Percentiles rank a stretch among this genome's conserved stretches.
These are phyloP conservation scores for Hylaeus volcanicus DNA, from an alignment of 1,140 invertebrate genomes.

Conservation along the genomic window DNA sequence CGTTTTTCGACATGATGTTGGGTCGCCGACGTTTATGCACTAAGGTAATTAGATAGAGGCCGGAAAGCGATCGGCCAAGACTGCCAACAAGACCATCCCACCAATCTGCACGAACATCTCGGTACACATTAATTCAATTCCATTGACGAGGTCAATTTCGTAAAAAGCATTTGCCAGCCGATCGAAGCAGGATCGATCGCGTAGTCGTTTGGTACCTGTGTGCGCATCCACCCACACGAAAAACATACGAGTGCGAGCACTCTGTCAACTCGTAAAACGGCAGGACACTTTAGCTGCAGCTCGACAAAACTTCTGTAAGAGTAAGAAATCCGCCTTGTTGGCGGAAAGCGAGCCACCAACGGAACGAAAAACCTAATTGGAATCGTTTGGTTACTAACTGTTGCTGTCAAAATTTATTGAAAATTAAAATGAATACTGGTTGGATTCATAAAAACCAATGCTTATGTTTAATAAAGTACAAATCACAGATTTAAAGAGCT, in stretches of 20 bases:
- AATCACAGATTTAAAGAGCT: no score
- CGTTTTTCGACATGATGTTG: neutral
- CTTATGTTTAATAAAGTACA: no score
- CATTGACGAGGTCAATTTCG: slow-evolving; percentile 65
- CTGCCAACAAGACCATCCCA: slow-evolving; percentile 63
- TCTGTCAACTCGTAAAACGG: slow-evolving; percentile 5
- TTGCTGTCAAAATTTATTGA: neutral
- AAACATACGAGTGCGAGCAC: neutral
- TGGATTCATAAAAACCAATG: no score
- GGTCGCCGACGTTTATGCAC: slow-evolving; percentile 40
- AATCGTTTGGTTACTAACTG: no score
- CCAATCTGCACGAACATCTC: slow-evolving; percentile 50
- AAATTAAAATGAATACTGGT: no score
- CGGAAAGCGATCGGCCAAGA: slow-evolving; percentile 51
- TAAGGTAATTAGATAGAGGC: slow-evolving; percentile 58
- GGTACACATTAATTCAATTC: slow-evolving; percentile 67
- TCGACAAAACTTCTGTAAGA: neutral
- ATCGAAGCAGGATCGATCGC: slow-evolving; percentile 57
- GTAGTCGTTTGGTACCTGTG: slow-evolving; percentile 28
- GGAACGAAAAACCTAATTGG: neutral
- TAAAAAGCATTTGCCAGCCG: slow-evolving; percentile 63
- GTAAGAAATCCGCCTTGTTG: neutral
- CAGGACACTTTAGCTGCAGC: neutral
- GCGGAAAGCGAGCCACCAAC: neutral
- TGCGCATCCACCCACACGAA: slow-evolving; percentile 3